Conservation (phyloP, 2,888 invertebrate genomes). For the Cantharis flavilabris region DNA sequence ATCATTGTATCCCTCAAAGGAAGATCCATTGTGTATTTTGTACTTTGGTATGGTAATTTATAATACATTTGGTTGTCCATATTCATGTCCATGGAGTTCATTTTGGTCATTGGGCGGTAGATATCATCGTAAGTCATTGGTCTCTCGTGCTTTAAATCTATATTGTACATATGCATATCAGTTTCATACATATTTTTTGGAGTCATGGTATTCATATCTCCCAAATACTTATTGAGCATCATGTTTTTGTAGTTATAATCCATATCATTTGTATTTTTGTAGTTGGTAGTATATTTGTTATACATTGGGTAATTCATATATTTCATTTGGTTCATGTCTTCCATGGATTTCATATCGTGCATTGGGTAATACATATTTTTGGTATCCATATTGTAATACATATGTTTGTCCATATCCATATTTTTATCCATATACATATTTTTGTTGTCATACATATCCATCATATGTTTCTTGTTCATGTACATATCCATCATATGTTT, state of each 20-base stretch:
- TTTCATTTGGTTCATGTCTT: neutral
- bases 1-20: neutral
- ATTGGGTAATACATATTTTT: neutral
- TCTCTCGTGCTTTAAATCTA: neutral
- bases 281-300: neutral
- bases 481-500: neutral
- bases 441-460: neutral
- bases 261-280: neutral
- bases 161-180: neutral
- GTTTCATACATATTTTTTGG: neutral
- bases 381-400: neutral
- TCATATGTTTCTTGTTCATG: neutral
- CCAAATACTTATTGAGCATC: neutral
- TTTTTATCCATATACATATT: neutral
- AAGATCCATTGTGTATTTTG: neutral
- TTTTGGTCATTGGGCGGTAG: neutral
- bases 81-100: neutral
- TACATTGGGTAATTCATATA: neutral
- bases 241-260: neutral
- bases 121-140: neutral
- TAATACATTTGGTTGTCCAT: conserved; percentile 1
- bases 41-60: neutral
- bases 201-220: neutral
- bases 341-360: neutral
- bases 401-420: neutral